A percentile compares a stretch with the other conserved stretches of the same genome.
Conservation (phyloP, 2,888 invertebrate genomes). For the Thereva unica region DNA sequence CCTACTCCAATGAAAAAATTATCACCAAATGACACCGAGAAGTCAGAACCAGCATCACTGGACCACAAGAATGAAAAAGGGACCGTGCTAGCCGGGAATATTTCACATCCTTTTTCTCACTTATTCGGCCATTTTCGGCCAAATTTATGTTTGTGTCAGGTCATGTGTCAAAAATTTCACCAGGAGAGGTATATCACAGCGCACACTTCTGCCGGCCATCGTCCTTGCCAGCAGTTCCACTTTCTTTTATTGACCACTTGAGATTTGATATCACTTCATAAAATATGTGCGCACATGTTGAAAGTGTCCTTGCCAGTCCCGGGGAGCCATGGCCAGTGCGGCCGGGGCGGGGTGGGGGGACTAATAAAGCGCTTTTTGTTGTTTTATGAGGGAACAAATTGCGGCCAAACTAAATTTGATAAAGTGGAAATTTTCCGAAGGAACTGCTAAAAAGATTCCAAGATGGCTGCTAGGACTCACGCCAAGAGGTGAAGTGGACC, state of each 20-base stretch:
- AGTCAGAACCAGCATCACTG: conserved; percentile 4
- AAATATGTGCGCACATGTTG: conserved; percentile 41
- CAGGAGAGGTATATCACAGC: conserved; percentile 12
- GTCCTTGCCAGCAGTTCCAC: conserved; percentile 33
- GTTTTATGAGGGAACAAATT: conserved; percentile 38
- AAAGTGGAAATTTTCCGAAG: conserved; percentile 35
- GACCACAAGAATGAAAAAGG: conserved; percentile 15
- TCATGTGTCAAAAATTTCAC: conserved; percentile 33
- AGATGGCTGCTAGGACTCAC: neutral
- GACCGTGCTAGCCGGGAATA: conserved; percentile 4
- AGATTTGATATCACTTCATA: conserved; percentile 42
- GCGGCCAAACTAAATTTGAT: conserved; percentile 40
- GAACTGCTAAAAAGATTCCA: conserved; percentile 17
- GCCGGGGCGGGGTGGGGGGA: conserved; percentile 11
- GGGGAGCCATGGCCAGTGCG: neutral
- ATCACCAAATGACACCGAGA: conserved; percentile 9
- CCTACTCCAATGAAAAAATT: conserved; percentile 4
- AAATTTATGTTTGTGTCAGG: conserved; percentile 34
- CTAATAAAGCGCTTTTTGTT: conserved; percentile 38
- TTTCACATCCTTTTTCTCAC: conserved; percentile 32
- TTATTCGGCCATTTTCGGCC: conserved; percentile 30
- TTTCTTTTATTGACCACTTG: conserved; percentile 42
- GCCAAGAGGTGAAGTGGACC: neutral
- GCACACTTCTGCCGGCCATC: conserved; percentile 20
- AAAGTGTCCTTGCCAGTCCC: conserved; percentile 33